Percentiles rank a stretch among this genome's conserved stretches.
These are phyloP conservation scores for Eupithecia centaureata DNA, from an alignment of 2,888 invertebrate species.

Conservation along the genomic window DNA sequence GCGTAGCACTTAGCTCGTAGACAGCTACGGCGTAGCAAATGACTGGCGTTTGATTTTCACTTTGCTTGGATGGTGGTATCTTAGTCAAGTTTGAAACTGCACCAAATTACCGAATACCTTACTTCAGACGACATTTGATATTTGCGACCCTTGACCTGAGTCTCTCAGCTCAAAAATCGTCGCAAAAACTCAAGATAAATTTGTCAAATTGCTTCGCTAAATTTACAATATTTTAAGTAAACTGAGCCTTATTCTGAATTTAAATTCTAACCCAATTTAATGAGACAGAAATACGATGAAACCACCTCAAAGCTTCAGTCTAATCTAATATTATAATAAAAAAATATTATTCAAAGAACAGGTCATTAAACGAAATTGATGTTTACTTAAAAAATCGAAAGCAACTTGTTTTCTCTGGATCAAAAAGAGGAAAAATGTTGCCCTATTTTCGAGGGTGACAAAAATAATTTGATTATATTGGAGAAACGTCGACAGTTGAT, in stretches of 20 bases:
- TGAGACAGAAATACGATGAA: constrained; percentile 53
- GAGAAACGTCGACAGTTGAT: constrained; percentile 68
- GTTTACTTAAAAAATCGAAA: constrained; percentile 65
- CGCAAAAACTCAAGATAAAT: not conserved
- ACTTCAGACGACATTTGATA: not conserved
- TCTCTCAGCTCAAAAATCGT: no score
- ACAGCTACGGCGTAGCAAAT: not conserved
- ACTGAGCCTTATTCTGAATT: not conserved
- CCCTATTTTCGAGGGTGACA: constrained; percentile 72
- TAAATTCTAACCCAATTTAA: constrained; percentile 30
- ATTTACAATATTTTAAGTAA: constrained; percentile 4
- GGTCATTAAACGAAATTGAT: constrained; percentile 68
- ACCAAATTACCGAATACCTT: not conserved
- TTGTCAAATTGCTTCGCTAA: not conserved
- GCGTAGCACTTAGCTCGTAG: constrained; percentile 3
- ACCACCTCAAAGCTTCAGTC: constrained; percentile 36
- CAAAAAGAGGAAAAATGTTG: constrained; percentile 69
- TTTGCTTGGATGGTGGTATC: not conserved
- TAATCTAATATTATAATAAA: constrained; percentile 52
- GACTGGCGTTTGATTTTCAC: not conserved
- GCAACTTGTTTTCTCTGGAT: constrained; percentile 67
- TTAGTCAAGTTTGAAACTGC: not conserved
- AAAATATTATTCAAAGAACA: constrained; percentile 54
- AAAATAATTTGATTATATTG: constrained; percentile 74
- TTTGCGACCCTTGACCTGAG: not conserved